Evolutionary conservation across 1,140 invertebrate genomes (phyloP).

Genomic region (Muscidifurax raptorellus): DNA sequence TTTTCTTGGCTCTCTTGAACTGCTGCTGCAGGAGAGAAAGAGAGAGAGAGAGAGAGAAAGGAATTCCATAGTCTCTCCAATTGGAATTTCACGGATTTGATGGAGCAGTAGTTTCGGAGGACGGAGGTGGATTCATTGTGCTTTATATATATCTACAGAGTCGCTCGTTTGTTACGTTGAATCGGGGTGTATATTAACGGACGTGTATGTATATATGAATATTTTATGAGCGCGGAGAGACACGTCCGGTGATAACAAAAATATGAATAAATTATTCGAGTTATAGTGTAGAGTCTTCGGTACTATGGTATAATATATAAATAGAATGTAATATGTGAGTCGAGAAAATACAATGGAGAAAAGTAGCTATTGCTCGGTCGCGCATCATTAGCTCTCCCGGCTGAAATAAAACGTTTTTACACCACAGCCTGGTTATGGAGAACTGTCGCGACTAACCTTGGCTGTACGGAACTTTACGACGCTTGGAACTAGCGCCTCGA

Average conservation of each 20-base stretch:
- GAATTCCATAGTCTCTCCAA: not conserved
- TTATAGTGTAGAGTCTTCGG: too few relatives aligned
- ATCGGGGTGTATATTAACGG: too few relatives aligned
- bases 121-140: not conserved
- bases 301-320: not conserved
- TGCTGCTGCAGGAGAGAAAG: not conserved
- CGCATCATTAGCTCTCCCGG: slow-evolving; percentile 11
- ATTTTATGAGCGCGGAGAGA: too few relatives aligned
- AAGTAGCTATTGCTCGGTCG: not conserved
- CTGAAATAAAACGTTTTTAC: slow-evolving; percentile 26
- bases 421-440: not conserved
- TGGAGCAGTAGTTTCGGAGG: not conserved
- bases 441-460: slow-evolving; percentile 20
- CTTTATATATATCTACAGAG: not conserved
- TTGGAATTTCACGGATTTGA: slow-evolving; percentile 12
- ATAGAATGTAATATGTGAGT: not conserved
- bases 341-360: not conserved
- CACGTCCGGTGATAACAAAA: too few relatives aligned
- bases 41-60: too few relatives aligned
- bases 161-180: not conserved
- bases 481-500: slow-evolving; percentile 18
- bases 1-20: slow-evolving; percentile 31
- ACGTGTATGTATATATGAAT: too few relatives aligned
- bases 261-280: too few relatives aligned
- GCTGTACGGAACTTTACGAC: slow-evolving; percentile 18